Evolutionary conservation across 1,140 invertebrate genomes (phyloP).

Genomic region (Cylas formicarius): DNA sequence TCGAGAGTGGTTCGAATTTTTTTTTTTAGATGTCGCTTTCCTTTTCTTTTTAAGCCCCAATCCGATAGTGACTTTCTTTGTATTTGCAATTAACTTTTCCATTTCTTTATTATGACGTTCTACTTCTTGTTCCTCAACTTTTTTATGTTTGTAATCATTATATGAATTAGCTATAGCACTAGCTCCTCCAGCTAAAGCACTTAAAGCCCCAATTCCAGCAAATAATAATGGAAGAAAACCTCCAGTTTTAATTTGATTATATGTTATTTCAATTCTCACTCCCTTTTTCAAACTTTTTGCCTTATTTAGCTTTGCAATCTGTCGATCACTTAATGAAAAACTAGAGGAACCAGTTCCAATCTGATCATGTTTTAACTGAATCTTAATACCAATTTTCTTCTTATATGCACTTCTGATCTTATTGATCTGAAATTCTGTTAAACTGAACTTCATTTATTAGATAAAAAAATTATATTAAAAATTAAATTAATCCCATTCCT

Average conservation of each 20-base stretch:
- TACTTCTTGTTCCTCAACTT: slow-evolving; percentile 6
- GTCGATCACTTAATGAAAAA: neutral
- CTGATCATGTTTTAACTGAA: slow-evolving; percentile 13
- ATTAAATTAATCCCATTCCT: slow-evolving; percentile 14
- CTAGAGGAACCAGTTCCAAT: slow-evolving; percentile 2
- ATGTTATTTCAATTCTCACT: slow-evolving; percentile 12
- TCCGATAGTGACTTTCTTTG: neutral
- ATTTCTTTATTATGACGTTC: slow-evolving; percentile 13
- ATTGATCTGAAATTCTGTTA: slow-evolving; percentile 12
- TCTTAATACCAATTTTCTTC: slow-evolving; percentile 9
- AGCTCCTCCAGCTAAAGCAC: slow-evolving; percentile 3
- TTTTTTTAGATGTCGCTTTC: too few species aligned
- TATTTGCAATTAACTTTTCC: slow-evolving; percentile 3
- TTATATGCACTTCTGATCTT: slow-evolving; percentile 7
- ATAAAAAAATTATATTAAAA: slow-evolving; percentile 7
- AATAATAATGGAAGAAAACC: slow-evolving; percentile 12
- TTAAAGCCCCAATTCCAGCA: slow-evolving; percentile 6
- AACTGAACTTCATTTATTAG: slow-evolving; percentile 13
- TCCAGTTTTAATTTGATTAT: slow-evolving; percentile 10
- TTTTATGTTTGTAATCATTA: slow-evolving; percentile 6
- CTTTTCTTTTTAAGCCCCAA: too few species aligned
- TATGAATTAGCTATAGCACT: slow-evolving; percentile 6
- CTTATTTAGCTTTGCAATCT: slow-evolving; percentile 11
- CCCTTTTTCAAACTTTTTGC: slow-evolving; percentile 2
- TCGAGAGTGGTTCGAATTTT: slow-evolving; percentile 4